phyloP scores from a whole-genome alignment of 2,797 vertebrate species.

The Aphelocoma californica region DNA sequence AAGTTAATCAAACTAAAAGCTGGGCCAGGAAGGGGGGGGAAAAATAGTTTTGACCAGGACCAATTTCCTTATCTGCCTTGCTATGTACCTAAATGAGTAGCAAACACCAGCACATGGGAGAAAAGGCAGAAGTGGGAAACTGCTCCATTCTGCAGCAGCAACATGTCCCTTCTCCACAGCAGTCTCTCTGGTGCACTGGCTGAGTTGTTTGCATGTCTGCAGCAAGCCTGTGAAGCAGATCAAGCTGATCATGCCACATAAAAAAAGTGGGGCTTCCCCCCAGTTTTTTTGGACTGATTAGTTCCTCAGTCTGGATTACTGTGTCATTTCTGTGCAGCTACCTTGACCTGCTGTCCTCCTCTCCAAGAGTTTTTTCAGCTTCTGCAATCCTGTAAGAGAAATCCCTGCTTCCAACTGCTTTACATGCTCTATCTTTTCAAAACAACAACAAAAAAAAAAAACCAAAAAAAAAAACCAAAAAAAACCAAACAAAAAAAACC shows the following conservation, averaged over 20 bases:
- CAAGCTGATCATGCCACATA: accelerated
- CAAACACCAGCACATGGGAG: not conserved
- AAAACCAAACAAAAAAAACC: no score
- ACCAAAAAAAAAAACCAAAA: no score
- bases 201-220: accelerated
- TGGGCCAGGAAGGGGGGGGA: not conserved
- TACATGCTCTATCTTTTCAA: not conserved
- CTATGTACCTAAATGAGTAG: not conserved
- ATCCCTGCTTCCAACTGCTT: not conserved
- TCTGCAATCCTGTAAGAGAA: not conserved
- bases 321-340: not conserved
- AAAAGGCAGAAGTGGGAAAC: not conserved
- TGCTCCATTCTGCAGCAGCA: not conserved
- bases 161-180: not conserved
- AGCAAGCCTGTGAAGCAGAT: not conserved
- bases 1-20: not conserved
- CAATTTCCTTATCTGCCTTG: accelerated
- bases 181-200: not conserved
- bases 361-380: not conserved
- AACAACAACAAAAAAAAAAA: no score
- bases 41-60: not conserved
- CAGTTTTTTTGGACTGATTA: not conserved
- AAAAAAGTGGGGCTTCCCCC: not conserved
- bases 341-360: not conserved
- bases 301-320: not conserved